These are phyloP conservation scores for Bemisia tabaci DNA, from an alignment of 1,140 invertebrate species.

Conservation along the genomic window DNA sequence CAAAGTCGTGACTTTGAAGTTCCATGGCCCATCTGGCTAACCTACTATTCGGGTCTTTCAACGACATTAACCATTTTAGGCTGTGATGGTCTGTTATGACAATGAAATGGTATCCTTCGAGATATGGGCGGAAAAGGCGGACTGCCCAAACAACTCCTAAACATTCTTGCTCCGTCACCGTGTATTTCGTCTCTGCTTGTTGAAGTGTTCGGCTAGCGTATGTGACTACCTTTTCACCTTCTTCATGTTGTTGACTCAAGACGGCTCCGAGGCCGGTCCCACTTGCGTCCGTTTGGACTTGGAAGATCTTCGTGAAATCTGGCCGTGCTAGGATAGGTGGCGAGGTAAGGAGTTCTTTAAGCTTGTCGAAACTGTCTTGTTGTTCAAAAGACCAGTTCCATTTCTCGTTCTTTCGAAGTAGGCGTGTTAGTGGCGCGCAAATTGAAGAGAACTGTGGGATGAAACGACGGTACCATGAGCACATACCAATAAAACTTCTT, in stretches of 20 bases:
- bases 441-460: conserved; percentile 4
- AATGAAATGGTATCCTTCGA: conserved; percentile 25
- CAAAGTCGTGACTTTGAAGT: too few relatives aligned
- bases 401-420: neutral
- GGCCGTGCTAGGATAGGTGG: too few relatives aligned
- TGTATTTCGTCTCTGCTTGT: conserved; percentile 30
- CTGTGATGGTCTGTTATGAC: conserved; percentile 25
- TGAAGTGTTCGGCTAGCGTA: too few relatives aligned
- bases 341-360: too few relatives aligned
- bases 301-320: neutral
- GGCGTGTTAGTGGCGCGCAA: neutral
- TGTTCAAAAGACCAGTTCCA: neutral
- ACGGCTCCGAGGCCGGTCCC: conserved; percentile 11
- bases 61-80: conserved; percentile 13
- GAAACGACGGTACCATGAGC: too few relatives aligned
- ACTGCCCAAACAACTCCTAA: conserved; percentile 29
- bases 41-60: too few relatives aligned
- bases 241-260: conserved; percentile 4
- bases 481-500: too few relatives aligned
- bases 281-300: conserved; percentile 7
- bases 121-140: conserved; percentile 26
- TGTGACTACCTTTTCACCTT: neutral
- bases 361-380: neutral
- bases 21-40: too few relatives aligned
- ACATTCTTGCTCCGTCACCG: conserved; percentile 28